Evolutionary conservation across 2,113 vertebrate species (phyloP).

Genomic region (Daboia siamensis): DNA sequence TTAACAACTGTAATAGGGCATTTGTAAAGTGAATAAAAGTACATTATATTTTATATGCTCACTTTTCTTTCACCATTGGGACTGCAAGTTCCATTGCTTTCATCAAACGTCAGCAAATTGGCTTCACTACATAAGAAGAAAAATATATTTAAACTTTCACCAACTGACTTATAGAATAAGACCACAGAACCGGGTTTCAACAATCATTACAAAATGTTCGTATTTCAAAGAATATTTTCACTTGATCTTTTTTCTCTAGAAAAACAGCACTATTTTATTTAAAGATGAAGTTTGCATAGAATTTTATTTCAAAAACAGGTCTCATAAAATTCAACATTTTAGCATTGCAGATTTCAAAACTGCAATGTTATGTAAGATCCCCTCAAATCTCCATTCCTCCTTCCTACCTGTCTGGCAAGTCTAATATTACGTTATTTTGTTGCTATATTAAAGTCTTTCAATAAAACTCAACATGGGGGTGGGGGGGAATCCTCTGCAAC

Average conservation of each 20-base stretch:
- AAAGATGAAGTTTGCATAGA: background rate
- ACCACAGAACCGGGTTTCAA: conserved; percentile 10
- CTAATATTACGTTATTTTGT: background rate
- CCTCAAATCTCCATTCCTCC: background rate
- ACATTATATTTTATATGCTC: conserved; percentile 47
- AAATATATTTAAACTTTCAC: background rate
- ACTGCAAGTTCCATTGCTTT: conserved; percentile 71
- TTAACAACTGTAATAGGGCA: background rate
- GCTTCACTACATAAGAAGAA: conserved; percentile 68
- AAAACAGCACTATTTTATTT: background rate
- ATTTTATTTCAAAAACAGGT: background rate
- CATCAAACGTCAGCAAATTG: conserved; percentile 79
- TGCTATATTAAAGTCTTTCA: background rate
- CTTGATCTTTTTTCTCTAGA: background rate
- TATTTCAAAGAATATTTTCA: rapidly evolving
- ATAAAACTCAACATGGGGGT: background rate
- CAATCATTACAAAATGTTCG: background rate
- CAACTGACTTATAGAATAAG: background rate
- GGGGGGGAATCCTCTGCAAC: background rate
- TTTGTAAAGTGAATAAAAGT: background rate
- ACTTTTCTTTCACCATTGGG: conserved; percentile 81
- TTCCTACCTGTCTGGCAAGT: background rate
- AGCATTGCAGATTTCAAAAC: background rate
- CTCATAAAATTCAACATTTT: background rate
- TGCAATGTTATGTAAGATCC: background rate